Evolutionary conservation across 2,888 invertebrate genomes (phyloP), one percentile per base, ranked within the genome.

Genomic region (Heliothis peltigera): DNA sequence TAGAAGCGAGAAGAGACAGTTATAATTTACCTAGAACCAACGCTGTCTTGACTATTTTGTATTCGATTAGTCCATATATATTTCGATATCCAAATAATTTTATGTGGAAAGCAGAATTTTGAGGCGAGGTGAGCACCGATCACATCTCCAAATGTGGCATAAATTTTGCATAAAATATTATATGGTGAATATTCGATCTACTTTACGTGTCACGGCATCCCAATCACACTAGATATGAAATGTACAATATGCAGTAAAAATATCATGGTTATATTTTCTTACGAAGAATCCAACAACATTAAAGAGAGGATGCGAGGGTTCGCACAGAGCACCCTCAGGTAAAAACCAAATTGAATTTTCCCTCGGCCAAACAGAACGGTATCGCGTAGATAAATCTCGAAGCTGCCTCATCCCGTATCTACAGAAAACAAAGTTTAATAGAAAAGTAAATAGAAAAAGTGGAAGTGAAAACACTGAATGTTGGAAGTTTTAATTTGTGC

Each of bases 271-370:
- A 88, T 83, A 84, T 88, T 86, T 86, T 85, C 85, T 86, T 83
- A 77, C 83, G 78, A 84, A 86, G 84, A 87, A 90, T 87, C 86
- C 85, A 86, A 86, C 88, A 88, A 91, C 87, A 89, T 90, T 89
- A 91, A 88, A 88, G 85, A 83, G 87, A 88, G 85, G 84, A 88
- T 87, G 86, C 87, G 90, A 89, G 90, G 90, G 91, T 89, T 88
- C 86, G 86, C 87, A 85, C 88, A 84, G 81, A 87, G 86, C 89
- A 89, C 91, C 93, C 91, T 89, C 91, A 92, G 92, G 92, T 92
- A 92, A 92, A 93, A 92, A 92, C 91, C 88, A 93, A 94, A 94
- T 94, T 93, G 93, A 93, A 93, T 93, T 92, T 91, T 89, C 92
- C 87, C 89, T 89, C 90, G 84, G 84, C 89, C 90, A 90, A 92